Evolutionary conservation across 1,140 invertebrate genomes (phyloP), one percentile per base, ranked within the genome.

Genomic region (Laodelphax striatellus): DNA sequence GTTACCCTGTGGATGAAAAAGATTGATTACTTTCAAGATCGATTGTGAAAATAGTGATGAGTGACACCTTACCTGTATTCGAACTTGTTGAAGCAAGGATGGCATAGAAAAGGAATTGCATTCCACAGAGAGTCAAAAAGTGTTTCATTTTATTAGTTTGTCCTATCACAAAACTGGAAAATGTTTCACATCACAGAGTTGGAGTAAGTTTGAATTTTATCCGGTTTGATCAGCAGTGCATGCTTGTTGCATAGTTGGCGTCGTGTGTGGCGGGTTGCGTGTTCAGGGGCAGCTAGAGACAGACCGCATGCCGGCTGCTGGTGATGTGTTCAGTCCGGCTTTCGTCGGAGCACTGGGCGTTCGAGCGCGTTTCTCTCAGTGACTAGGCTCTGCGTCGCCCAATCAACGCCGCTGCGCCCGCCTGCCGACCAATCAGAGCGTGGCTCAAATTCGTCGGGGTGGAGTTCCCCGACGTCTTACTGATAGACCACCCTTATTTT

Each of bases 401-500:
- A 50, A 50, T 50, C 46, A 50, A 17, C 16, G 16, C 16, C 46
- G 16, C 14, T 50, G 10, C 46, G 9, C 46, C 46, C 46, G 46
- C 46, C 46, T 14, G 46, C 16, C 46, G 21, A 11, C 46, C 46
- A 50, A 50, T 50, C 3, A 11, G 5, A 50, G 21, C 46, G 16
- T 6, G n/a, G 5, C 16, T 17, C 16, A 50, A 22, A 19, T 22
- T 50, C 21, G 21, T 9, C 16, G 46, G 21, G 46, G 46, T 50
- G 46, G 46, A 50, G 46, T 17, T 13, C 46, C 21, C 46, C 16
- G 46, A 50, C 46, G 46, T 50, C 46, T 50, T 50, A 19, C 46
- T 50, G 46, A 50, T 50, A 50, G 46, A 50, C 46, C 46, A 50
- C 46, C 46, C 46, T 50, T 50, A 50, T 50, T 50, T 50, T 50